Evolutionary conservation across 2,113 vertebrate species (phyloP), one percentile per base, ranked within the genome.

Genomic region (Stegastes partitus): DNA sequence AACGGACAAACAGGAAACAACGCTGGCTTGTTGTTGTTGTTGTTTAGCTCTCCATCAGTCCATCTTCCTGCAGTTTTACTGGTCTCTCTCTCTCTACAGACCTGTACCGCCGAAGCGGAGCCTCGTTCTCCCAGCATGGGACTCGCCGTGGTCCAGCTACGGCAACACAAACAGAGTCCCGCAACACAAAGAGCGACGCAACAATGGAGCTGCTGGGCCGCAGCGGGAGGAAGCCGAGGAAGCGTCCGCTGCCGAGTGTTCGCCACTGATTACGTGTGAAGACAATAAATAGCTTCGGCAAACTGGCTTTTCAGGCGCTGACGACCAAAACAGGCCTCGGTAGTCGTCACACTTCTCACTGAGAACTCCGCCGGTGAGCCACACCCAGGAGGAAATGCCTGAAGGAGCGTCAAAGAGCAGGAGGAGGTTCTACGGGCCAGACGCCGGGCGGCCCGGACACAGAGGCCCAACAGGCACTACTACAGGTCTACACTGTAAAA

Each of bases 211-310:
- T 2, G 10, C 31, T 16, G 3, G 21, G 47, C 25, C 18, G 28
- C 71, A 74, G 54, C 3, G 18, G 45, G 83, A 82, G 83, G 85
- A 86, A 89, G 76, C 79, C 2, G 75, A 84, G 89, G 87, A 91
- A 89, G 71, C 25, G 42, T 84, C 50, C 39, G 0, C 72, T 6
- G 55, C 53, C 39, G 76, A 16, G 79, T 86, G 83, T 71, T 71
- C 3, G 58, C 63, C 25, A 54, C 74, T 74, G 84, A 89, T 90
- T 85, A n/a, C n/a, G n/a, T n/a, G n/a, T n/a, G n/a, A 18, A 51
- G 12, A 44, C 12, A 55, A 19, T 7, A 37, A 57, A 45, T 3
- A 45, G 15, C 61, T 14, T 39, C 19, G 25, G 51, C 50, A 25
- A 31, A 37, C 6, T 4, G 19, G 3, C 34, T 23, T 57, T 49